Evolutionary conservation across 2,888 invertebrate species (phyloP), one percentile per base, ranked within the genome.

Genomic region (Ceriagrion tenellum): DNA sequence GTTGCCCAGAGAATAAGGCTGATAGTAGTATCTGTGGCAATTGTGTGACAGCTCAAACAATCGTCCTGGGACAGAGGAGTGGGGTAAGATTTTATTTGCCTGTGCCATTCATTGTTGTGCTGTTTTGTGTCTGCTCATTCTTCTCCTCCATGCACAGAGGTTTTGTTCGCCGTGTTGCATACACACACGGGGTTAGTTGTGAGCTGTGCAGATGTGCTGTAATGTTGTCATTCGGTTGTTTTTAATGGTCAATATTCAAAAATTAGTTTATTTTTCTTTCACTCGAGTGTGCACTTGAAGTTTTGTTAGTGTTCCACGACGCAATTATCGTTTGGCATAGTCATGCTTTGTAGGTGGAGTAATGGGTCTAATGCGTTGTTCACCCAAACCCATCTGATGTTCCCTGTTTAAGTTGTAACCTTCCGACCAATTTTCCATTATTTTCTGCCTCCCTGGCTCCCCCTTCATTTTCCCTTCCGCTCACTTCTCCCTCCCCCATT

Each of bases 391-490:
- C 35, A 8, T 20, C 18, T 69, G 69, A 16, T 35, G 35, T 10
- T 35, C 81, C 4, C 81, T 35, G 81, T 74, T 74, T 74, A 30
- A 74, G 74, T 81, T 35, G 35, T 81, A 81, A 81, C 35, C 81
- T 35, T 35, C 81, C 81, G 6, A 35, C 81, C 81, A 81, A 81
- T 81, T 81, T 81, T 81, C 81, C 35, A 81, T 35, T 81, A 30
- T 81, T 81, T 81, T 59, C 91, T 35, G 26, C 91, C 59, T 91
- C 91, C 40, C 63, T 81, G 40, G 30, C 91, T 63, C 40, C 63
- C 63, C 91, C 63, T 56, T 90, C 56, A 47, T 55, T 90, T n/a
- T 69, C n/a, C 59, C 56, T 91, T 40, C 91, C 30, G 26, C 59
- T 55, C 89, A 2, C 26, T n/a, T 26, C 89, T 55, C n/a, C 35